A percentile compares a stretch with the other conserved stretches of the same genome.
These are phyloP conservation scores for Stenichneumon culpator DNA, from an alignment of 2,888 invertebrate species.

Conservation along the genomic window DNA sequence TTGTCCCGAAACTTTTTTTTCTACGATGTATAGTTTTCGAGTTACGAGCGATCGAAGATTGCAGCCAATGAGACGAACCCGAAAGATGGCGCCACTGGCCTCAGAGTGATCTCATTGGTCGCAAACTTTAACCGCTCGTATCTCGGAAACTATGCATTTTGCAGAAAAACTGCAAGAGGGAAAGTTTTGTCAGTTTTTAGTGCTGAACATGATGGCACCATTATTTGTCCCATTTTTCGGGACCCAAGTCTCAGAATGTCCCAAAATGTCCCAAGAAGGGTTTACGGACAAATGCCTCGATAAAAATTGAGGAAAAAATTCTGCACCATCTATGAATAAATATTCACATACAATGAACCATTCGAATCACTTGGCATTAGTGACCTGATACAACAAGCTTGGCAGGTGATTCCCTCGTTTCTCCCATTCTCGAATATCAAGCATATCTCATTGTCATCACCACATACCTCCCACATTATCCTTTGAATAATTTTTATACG, in stretches of 20 bases:
- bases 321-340: no score
- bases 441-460: slow-evolving; percentile 47
- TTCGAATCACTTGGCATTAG: slow-evolving; percentile 26
- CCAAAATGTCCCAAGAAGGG: no score
- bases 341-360: no score
- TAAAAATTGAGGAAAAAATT: no score
- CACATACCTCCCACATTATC: slow-evolving; percentile 50
- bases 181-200: background rate
- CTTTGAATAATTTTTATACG: slow-evolving; percentile 44
- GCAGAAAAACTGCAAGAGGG: background rate
- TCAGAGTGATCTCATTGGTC: background rate
- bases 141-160: background rate
- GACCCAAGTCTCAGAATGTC: background rate
- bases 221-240: background rate
- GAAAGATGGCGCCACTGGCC: background rate
- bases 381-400: slow-evolving; percentile 51
- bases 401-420: slow-evolving; percentile 9
- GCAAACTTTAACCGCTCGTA: background rate
- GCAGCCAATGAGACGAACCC: background rate
- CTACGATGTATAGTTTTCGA: background rate
- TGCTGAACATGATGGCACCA: background rate
- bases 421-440: slow-evolving; percentile 45
- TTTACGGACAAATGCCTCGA: no score
- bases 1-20: background rate
- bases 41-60: background rate